A percentile compares a stretch with the other conserved stretches of the same genome.
Evolutionary conservation across 2,888 invertebrate genomes (phyloP).

Genomic region (Drosophila diplacantha): DNA sequence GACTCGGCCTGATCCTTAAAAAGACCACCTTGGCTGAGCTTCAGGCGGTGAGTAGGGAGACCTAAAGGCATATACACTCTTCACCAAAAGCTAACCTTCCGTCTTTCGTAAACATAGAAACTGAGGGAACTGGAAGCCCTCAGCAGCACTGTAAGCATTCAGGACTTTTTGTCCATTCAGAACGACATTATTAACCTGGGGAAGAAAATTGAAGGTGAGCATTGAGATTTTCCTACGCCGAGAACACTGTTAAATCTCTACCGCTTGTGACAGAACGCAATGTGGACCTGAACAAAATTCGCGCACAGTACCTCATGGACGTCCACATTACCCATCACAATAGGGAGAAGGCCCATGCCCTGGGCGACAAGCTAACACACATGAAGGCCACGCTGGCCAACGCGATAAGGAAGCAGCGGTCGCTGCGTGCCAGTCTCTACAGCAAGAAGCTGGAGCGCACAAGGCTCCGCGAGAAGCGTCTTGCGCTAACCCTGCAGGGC

Average conservation of each 20-base stretch:
- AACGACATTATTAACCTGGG: conserved; percentile 66
- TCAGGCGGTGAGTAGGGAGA: conserved; percentile 50
- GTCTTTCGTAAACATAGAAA: conserved; percentile 49
- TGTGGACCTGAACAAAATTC: conserved; percentile 61
- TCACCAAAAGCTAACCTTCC: not conserved
- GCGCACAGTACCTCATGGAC: conserved; percentile 57
- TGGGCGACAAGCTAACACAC: conserved; percentile 32
- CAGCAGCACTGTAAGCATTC: conserved; percentile 64
- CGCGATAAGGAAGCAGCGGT: not conserved
- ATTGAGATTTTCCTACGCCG: rapidly evolving
- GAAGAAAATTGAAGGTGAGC: conserved; percentile 74
- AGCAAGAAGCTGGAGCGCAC: conserved; percentile 58
- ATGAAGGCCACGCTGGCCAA: conserved; percentile 15
- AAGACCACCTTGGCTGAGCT: conserved; percentile 60
- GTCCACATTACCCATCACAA: conserved; percentile 69
- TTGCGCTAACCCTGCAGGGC: conserved; percentile 61
- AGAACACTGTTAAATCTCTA: not conserved
- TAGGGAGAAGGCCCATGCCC: conserved; percentile 66
- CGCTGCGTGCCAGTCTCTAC: conserved; percentile 53
- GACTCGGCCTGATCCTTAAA: conserved; percentile 60
- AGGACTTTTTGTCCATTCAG: conserved; percentile 66
- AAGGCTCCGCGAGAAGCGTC: conserved; percentile 47
- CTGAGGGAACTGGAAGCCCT: conserved; percentile 64
- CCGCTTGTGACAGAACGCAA: conserved; percentile 61
- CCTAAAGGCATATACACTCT: not conserved